phyloP scores from a whole-genome alignment of 2,888 invertebrate genomes.

The Drosophila siamana region DNA sequence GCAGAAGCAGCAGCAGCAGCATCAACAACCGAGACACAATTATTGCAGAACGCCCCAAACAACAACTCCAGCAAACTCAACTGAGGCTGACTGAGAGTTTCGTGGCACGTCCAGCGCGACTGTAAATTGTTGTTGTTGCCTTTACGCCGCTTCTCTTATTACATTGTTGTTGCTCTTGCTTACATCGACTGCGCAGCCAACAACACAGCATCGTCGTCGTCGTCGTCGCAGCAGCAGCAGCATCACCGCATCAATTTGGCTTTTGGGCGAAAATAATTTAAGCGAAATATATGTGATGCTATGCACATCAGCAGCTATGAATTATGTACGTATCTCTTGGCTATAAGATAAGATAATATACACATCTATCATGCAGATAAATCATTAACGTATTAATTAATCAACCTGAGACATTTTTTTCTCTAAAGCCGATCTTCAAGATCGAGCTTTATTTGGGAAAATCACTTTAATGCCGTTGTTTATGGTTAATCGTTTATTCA shows the following conservation, averaged over 20 bases:
- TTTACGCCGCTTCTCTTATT: conserved; percentile 11
- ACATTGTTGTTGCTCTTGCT: conserved; percentile 25
- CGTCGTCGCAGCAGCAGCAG: conserved; percentile 32
- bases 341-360: conserved; percentile 23
- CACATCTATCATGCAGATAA: conserved; percentile 9
- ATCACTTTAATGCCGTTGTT: neutral
- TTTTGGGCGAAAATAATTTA: conserved; percentile 81
- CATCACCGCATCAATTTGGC: conserved; percentile 61
- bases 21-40: conserved; percentile 45
- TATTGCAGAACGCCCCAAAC: conserved; percentile 59
- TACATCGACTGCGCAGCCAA: conserved; percentile 44
- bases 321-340: conserved; percentile 83
- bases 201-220: conserved; percentile 36
- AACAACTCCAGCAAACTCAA: conserved; percentile 37
- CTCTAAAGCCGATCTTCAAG: neutral
- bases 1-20: conserved; percentile 32
- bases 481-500: neutral
- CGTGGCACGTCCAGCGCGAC: conserved; percentile 17
- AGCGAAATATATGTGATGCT: conserved; percentile 83
- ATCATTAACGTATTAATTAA: conserved; percentile 9
- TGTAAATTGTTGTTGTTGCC: conserved; percentile 41
- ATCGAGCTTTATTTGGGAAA: neutral
- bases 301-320: conserved; percentile 85
- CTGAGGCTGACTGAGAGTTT: conserved; percentile 29
- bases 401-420: neutral